phyloP scores from a whole-genome alignment of 1,140 invertebrate genomes.

The Drosophila simulans region DNA sequence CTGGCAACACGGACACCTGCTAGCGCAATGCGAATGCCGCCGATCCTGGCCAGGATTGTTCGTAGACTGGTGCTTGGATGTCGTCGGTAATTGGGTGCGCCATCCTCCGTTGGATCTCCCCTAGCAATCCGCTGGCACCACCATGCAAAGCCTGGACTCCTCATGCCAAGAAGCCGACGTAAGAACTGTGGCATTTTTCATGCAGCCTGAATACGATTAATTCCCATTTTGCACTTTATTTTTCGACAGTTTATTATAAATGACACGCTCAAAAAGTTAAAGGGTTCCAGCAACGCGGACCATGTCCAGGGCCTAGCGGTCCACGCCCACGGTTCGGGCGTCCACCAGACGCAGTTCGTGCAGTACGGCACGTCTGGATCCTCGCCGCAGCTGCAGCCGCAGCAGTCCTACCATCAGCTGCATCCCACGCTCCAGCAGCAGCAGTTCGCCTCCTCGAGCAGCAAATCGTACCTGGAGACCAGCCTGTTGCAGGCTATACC shows the following conservation, averaged over 20 bases:
- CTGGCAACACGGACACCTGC: slow-evolving; percentile 68
- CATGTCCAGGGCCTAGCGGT: slow-evolving; percentile 56
- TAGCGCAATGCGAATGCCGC: slow-evolving; percentile 65
- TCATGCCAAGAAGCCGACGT: slow-evolving; percentile 88
- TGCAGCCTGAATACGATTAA: background rate
- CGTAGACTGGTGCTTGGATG: slow-evolving; percentile 69
- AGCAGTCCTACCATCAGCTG: slow-evolving; percentile 65
- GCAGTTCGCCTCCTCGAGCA: slow-evolving; percentile 51
- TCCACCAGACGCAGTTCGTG: slow-evolving; percentile 60
- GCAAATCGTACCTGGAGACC: slow-evolving; percentile 69
- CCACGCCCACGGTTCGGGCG: slow-evolving; percentile 47
- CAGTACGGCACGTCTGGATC: slow-evolving; percentile 47
- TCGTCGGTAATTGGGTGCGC: slow-evolving; percentile 65
- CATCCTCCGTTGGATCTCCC: slow-evolving; percentile 66
- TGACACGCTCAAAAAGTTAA: slow-evolving; percentile 83
- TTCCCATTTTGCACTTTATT: slow-evolving; percentile 7
- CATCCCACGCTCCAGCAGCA: slow-evolving; percentile 62
- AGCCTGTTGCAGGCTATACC: slow-evolving; percentile 80
- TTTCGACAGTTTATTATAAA: slow-evolving; percentile 81
- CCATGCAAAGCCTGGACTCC: slow-evolving; percentile 88
- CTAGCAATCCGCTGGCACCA: slow-evolving; percentile 85
- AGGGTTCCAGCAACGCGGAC: slow-evolving; percentile 75
- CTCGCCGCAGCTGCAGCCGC: slow-evolving; percentile 58
- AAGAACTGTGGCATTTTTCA: slow-evolving; percentile 46
- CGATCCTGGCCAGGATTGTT: slow-evolving; percentile 59